Evolutionary conservation across 1,140 invertebrate species (phyloP), one percentile per base, ranked within the genome.

Genomic region (Pteromalus puparum): DNA sequence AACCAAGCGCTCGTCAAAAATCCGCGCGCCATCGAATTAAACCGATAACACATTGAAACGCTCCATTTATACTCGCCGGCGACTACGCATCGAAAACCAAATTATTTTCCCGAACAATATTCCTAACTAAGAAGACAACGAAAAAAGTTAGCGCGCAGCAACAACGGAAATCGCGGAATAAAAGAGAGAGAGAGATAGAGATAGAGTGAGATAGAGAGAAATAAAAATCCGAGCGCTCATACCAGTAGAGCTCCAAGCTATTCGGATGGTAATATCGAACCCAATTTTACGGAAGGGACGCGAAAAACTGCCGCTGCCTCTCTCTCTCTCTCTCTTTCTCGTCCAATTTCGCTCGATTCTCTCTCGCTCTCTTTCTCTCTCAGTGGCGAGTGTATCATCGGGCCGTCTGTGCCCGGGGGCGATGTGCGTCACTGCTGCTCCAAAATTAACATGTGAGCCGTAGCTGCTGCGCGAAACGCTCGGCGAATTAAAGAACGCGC

Each of bases 401-500:
- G 90, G 21, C 53, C 88, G 90, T 91, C 89, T 90, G 88, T 91
- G 88, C 91, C 86, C 86, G 84, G 82, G 90, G 90, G 85, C 84
- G 83, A 87, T 86, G 82, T 86, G 89, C 88, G 87, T 90, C 65
- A 38, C 61, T 76, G n/a, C 70, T 38, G 88, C 87, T 88, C 88
- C 88, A 91, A 92, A 92, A 92, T 92, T 92, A 92, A 92, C 90
- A 91, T 91, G 89, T 89, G 90, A 91, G 87, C 53, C 53, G 53
- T 61, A 61, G 53, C 53, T 61, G 53, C 53, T 61, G 21, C 53
- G 53, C 90, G 88, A 90, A 90, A 90, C 68, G 65, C 38, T 88
- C 88, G 53, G 87, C 30, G 28, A 79, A 61, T 83, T 83, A 83
- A 83, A 78, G 70, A 77, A 78, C 18, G 53, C 30, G 28, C 3